phyloP scores from a whole-genome alignment of 1,140 invertebrate genomes.

The Carposina sasakii region DNA sequence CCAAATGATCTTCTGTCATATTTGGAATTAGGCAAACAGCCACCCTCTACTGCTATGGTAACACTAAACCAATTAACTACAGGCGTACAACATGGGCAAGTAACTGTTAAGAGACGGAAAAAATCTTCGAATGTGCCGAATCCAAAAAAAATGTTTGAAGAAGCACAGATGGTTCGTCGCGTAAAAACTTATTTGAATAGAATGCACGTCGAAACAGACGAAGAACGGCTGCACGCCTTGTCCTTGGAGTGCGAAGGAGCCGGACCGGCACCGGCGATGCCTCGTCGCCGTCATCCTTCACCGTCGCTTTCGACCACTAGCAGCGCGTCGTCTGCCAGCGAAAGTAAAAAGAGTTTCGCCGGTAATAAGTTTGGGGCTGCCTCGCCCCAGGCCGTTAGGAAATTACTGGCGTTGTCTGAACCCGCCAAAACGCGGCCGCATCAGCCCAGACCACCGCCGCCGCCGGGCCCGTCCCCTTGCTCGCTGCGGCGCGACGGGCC shows the following conservation, averaged over 20 bases:
- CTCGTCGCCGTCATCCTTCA: constrained; percentile 84
- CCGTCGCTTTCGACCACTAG: constrained; percentile 92
- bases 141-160: constrained; percentile 98
- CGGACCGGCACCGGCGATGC: constrained; percentile 73
- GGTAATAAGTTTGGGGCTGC: constrained; percentile 89
- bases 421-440: constrained; percentile 90
- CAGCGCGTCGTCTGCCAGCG: constrained; percentile 90
- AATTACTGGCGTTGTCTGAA: constrained; percentile 91
- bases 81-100: constrained; percentile 76
- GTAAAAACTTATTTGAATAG: constrained; percentile 96
- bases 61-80: constrained; percentile 90
- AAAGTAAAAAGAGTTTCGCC: constrained; percentile 77
- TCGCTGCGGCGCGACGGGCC: constrained; percentile 80
- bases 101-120: constrained; percentile 92
- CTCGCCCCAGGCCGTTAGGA: constrained; percentile 95
- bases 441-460: constrained; percentile 80
- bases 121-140: constrained; percentile 94
- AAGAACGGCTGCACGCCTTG: constrained; percentile 89
- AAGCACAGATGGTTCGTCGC: constrained; percentile 96
- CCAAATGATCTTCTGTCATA: constrained; percentile 90
- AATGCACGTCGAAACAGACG: constrained; percentile 93
- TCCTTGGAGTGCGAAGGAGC: constrained; percentile 91
- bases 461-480: constrained; percentile 76
- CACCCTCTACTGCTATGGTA: constrained; percentile 90
- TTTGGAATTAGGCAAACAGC: constrained; percentile 88